Percentiles rank a stretch among this genome's conserved stretches.
Evolutionary conservation across 2,113 vertebrate species (phyloP).

Genomic region (Onychostruthus taczanowskii): DNA sequence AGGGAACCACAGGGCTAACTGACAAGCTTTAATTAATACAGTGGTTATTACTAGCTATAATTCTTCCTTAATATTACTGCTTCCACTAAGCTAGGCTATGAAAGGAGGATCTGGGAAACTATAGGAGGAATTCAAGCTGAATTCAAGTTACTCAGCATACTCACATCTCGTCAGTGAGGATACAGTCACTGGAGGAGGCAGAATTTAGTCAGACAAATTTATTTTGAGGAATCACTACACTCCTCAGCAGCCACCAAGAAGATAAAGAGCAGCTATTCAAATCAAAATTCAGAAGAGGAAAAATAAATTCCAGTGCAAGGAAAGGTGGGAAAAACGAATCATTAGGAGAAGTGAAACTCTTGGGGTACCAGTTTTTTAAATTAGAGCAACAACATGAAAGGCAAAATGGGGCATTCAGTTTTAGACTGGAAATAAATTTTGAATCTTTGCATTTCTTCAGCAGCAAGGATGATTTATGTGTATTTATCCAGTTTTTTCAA

Average conservation of each 20-base stretch:
- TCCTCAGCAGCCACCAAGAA: background rate
- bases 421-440: background rate
- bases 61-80: background rate
- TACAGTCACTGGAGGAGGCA: background rate
- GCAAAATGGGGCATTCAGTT: background rate
- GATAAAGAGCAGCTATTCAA: background rate
- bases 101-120: background rate
- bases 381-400: background rate
- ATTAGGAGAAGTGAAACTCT: background rate
- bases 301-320: background rate
- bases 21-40: background rate
- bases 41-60: background rate
- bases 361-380: background rate
- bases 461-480: background rate
- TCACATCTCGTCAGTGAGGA: background rate
- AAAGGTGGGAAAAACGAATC: background rate
- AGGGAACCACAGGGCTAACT: background rate
- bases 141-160: background rate
- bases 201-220: background rate
- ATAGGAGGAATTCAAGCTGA: background rate
- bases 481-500: background rate
- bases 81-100: background rate
- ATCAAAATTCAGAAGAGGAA: background rate
- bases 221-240: background rate
- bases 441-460: background rate